Base-by-base conservation (phyloP, 2,113 vertebrate species). In the Otus sunia region DNA sequence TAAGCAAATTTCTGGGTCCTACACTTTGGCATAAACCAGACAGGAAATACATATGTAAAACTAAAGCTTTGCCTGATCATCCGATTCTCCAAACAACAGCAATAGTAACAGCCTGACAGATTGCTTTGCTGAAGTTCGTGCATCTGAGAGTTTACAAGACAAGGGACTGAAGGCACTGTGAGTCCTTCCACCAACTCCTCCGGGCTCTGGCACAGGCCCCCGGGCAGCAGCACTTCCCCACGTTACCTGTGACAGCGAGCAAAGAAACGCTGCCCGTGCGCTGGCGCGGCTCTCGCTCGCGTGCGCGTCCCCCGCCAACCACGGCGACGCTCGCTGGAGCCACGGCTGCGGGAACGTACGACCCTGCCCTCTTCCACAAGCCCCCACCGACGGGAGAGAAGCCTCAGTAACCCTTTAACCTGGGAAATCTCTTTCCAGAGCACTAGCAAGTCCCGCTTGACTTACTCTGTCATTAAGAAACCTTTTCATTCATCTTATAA, bases 381-480 rank as follows among this genome's bases (percentile, higher is more conserved):
- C 75, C 83, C 60, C 69, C 72, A 6, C 64, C 30, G 43, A 66
- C 0, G 39, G 53, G 81, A 43, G 64, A 86, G 75, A 50, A 88
- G 26, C 10, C 32, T 1, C 50, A 25, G 8, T 15, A 78, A 94
- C 45, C 49, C 79, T 82, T 75, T 32, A 21, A 73, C 49, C 91
- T 69, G 73, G 66, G 84, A 93, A 87, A 92, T 30, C 47, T 2
- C 21, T 94, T 91, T 62, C 81, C 94, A 96, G 93, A 97, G 92
- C 83, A 86, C 63, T 52, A 86, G 88, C 81, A 94, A 92, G 91
- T 91, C 90, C 90, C 0, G 72, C 92, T 96, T 88, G 89, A 94
- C 90, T 94, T 73, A 60, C 94, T 97, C 92, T 95, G 88, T 80
- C 90, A 71, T 86, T 66, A 95, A 82, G 81, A 87, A 89, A 73